phyloP scores from a whole-genome alignment of 92 coral and sea anemone species.

The Nematostella vectensis region DNA sequence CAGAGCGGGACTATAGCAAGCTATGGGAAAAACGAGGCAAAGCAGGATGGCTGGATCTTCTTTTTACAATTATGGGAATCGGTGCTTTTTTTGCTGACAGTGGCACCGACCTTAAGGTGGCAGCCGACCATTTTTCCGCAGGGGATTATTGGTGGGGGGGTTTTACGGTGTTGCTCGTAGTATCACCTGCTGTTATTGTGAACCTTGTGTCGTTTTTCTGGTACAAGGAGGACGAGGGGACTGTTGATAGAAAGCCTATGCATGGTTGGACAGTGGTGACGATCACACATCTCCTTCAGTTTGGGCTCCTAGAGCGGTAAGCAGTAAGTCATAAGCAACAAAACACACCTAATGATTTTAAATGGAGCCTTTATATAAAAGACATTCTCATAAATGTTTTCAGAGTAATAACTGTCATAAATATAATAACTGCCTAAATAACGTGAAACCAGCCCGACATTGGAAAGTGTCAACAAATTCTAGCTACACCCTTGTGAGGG shows the following conservation, averaged over 20 bases:
- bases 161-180: constrained; percentile 47
- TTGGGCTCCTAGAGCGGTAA: constrained; percentile 70
- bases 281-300: constrained; percentile 40
- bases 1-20: constrained; percentile 45
- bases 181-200: constrained; percentile 48
- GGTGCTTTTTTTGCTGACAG: constrained; percentile 70
- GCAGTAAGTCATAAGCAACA: too few relatives aligned
- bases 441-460: too few relatives aligned
- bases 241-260: constrained; percentile 30
- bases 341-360: too few relatives aligned
- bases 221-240: constrained; percentile 61
- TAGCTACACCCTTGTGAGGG: too few relatives aligned
- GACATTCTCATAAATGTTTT: not conserved
- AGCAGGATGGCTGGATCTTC: constrained; percentile 54
- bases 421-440: too few relatives aligned
- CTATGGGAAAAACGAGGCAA: constrained; percentile 66
- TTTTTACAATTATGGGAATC: constrained; percentile 43
- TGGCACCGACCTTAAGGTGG: constrained; percentile 72
- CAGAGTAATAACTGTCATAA: too few relatives aligned
- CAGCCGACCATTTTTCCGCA: constrained; percentile 57
- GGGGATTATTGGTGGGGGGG: constrained; percentile 58
- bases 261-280: constrained; percentile 54
- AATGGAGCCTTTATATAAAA: not conserved
- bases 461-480: too few relatives aligned
- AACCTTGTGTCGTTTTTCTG: constrained; percentile 70